phyloP scores from a whole-genome alignment of 2,113 vertebrate species.

The Larimichthys polyactis region DNA sequence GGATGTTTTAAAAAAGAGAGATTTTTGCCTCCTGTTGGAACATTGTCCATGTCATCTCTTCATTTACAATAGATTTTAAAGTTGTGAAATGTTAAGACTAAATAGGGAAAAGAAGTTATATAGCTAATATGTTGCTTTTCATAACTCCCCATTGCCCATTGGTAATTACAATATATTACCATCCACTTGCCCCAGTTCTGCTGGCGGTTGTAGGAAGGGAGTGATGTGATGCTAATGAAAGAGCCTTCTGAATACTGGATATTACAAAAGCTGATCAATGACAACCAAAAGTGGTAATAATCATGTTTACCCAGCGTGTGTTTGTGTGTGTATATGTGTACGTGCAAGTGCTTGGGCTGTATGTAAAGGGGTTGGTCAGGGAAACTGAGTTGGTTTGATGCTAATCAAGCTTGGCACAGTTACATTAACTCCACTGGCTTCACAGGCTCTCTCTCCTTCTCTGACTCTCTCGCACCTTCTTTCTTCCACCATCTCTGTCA shows the following conservation, averaged over 20 bases:
- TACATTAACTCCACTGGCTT: slow-evolving; percentile 10
- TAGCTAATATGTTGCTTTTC: background rate
- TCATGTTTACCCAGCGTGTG: slow-evolving; percentile 7
- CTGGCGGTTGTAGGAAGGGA: background rate
- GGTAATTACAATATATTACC: slow-evolving; percentile 15
- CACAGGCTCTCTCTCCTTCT: slow-evolving; percentile 2
- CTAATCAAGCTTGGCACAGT: slow-evolving; percentile 9
- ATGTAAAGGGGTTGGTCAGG: background rate
- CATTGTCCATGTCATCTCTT: background rate
- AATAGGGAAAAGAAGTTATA: background rate
- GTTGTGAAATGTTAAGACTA: background rate
- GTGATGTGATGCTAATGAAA: slow-evolving; percentile 11
- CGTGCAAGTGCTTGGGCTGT: background rate
- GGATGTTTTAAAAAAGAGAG: background rate
- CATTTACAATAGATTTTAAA: background rate
- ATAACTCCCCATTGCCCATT: background rate
- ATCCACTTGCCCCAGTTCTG: slow-evolving; percentile 16
- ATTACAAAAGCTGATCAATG: slow-evolving; percentile 7
- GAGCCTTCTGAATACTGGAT: background rate
- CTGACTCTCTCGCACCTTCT: slow-evolving; percentile 11
- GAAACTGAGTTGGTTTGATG: slow-evolving; percentile 17
- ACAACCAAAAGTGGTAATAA: background rate
- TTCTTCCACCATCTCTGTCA: background rate
- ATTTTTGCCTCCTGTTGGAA: background rate
- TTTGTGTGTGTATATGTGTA: background rate